Evolutionary conservation across 2,888 invertebrate species (phyloP).

Genomic region (Drosophila mimetica): DNA sequence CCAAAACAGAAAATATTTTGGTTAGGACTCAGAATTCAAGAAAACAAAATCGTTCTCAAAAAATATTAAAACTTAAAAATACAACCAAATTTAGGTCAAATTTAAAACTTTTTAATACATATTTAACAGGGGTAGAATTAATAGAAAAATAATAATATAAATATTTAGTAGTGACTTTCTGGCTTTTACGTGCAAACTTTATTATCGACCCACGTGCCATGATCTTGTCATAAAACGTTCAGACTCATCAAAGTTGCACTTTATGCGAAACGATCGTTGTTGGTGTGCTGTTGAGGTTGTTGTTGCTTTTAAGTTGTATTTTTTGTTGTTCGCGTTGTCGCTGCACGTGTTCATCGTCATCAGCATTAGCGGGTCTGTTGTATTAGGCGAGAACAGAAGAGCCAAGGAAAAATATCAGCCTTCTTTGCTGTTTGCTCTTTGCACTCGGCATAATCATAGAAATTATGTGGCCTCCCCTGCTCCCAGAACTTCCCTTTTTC

Average conservation of each 20-base stretch:
- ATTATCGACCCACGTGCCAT: constrained; percentile 49
- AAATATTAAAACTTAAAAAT: too few species aligned
- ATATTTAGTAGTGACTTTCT: too few species aligned
- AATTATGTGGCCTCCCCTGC: constrained; percentile 61
- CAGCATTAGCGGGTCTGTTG: constrained; percentile 74
- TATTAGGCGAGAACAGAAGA: constrained; percentile 76
- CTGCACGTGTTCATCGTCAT: constrained; percentile 76
- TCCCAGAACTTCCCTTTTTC: constrained; percentile 8
- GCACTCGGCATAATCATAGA: constrained; percentile 70
- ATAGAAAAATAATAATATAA: too few species aligned
- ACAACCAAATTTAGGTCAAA: too few species aligned
- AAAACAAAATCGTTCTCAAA: too few species aligned
- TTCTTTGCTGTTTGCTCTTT: constrained; percentile 53
- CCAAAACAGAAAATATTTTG: too few species aligned
- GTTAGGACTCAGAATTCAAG: too few species aligned
- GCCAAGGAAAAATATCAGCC: constrained; percentile 29
- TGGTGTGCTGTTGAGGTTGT: constrained; percentile 26
- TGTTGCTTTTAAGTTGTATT: constrained; percentile 37
- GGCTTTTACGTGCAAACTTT: neutral
- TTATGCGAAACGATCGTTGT: constrained; percentile 73
- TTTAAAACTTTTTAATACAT: too few species aligned
- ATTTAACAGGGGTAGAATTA: too few species aligned
- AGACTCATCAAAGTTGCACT: constrained; percentile 79
- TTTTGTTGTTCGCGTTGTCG: constrained; percentile 42
- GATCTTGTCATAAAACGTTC: constrained; percentile 80